Percentiles rank a stretch among this genome's conserved stretches.
phyloP scores from a whole-genome alignment of 2,797 vertebrate genomes.

The Monodelphis domestica region DNA sequence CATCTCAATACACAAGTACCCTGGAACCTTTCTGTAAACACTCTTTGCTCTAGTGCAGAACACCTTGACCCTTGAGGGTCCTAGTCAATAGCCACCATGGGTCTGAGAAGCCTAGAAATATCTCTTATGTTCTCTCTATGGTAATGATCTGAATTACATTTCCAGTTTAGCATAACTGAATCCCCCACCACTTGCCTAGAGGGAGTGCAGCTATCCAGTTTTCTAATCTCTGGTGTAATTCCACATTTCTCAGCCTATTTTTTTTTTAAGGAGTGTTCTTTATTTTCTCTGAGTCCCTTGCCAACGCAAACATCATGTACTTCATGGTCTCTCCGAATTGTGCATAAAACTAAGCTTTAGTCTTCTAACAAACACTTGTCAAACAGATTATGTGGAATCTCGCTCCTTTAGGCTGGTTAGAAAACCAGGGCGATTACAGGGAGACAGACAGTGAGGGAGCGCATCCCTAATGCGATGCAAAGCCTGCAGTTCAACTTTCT shows the following conservation, averaged over 20 bases:
- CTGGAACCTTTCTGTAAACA: background rate
- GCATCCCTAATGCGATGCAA: constrained; percentile 2
- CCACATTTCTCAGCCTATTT: constrained; percentile 28
- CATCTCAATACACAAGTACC: background rate
- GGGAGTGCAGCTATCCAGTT: background rate
- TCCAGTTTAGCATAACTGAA: background rate
- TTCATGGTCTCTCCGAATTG: background rate
- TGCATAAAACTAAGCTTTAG: constrained; percentile 18
- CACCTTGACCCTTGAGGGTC: background rate
- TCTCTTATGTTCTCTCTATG: constrained; percentile 15
- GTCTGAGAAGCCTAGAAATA: background rate
- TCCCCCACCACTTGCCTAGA: constrained; percentile 12
- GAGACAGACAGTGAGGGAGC: constrained; percentile 16
- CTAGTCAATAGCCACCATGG: background rate
- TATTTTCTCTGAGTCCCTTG: background rate
- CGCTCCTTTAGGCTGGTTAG: constrained; percentile 36
- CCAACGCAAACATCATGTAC: background rate
- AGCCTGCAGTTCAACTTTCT: constrained; percentile 4
- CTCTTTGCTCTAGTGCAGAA: background rate
- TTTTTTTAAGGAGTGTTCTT: background rate
- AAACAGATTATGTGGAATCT: constrained; percentile 3
- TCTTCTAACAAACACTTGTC: constrained; percentile 3
- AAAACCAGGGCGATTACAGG: constrained; percentile 7
- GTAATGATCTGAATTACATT: background rate
- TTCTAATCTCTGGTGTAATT: constrained; percentile 19